Percentiles rank a stretch among this genome's conserved stretches.
These are phyloP conservation scores for Lymantria dispar DNA, from an alignment of 2,888 invertebrate species.

Conservation along the genomic window DNA sequence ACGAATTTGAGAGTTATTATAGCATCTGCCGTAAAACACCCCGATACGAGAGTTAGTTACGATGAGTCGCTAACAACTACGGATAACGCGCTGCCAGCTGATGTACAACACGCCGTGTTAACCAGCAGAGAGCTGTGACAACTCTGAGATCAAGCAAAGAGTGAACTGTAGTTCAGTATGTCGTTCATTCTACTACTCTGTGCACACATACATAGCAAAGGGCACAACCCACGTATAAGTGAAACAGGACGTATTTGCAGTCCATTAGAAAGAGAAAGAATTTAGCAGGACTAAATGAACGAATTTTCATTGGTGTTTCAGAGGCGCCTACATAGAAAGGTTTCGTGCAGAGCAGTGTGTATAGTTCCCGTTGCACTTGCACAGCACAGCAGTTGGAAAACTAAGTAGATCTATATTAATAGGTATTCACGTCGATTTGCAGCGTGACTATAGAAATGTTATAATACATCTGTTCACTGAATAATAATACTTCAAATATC, in stretches of 20 bases:
- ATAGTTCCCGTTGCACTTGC: too few species aligned
- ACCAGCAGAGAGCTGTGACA: constrained; percentile 11
- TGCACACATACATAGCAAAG: constrained; percentile 1
- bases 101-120: constrained; percentile 33
- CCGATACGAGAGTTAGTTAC: constrained; percentile 45
- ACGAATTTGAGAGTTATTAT: constrained; percentile 19
- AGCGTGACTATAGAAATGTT: too few species aligned
- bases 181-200: neutral
- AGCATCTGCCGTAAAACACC: constrained; percentile 42
- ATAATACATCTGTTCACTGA: too few species aligned
- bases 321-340: neutral
- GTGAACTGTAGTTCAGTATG: constrained; percentile 11
- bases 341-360: neutral
- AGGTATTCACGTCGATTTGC: too few species aligned
- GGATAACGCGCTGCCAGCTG: constrained; percentile 35
- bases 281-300: neutral
- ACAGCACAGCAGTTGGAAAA: too few species aligned
- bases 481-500: too few species aligned
- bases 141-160: neutral
- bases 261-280: constrained; percentile 16
- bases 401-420: too few species aligned
- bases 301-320: constrained; percentile 7
- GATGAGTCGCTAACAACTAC: constrained; percentile 40
- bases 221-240: constrained; percentile 12
- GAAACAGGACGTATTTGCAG: neutral